phyloP scores from a whole-genome alignment of 2,888 invertebrate species.

The Xanthorhoe spadicearia region DNA sequence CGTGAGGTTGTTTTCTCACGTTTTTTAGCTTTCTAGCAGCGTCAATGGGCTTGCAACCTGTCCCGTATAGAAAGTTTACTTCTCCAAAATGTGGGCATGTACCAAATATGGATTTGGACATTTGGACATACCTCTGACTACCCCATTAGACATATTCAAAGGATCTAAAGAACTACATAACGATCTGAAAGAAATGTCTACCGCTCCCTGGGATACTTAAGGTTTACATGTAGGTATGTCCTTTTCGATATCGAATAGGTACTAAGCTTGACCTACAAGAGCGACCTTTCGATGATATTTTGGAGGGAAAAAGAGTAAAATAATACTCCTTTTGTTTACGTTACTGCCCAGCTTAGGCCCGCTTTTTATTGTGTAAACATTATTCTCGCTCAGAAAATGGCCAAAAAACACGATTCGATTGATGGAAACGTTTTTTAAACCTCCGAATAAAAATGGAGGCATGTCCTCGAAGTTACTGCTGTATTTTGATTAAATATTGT shows the following conservation, averaged over 20 bases:
- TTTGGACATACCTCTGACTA: too few relatives aligned
- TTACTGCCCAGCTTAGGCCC: constrained; percentile 29
- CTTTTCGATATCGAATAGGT: not conserved
- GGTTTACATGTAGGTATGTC: too few relatives aligned
- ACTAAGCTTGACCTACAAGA: constrained; percentile 2
- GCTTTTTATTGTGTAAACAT: constrained; percentile 41
- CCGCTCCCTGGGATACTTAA: too few relatives aligned
- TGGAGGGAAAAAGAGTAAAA: constrained; percentile 40
- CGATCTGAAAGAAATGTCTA: too few relatives aligned
- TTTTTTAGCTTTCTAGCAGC: too few relatives aligned
- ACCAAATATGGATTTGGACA: too few relatives aligned
- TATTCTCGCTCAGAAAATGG: constrained; percentile 32
- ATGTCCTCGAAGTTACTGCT: constrained; percentile 9
- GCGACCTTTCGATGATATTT: constrained; percentile 43
- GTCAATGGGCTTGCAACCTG: too few relatives aligned
- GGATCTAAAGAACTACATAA: too few relatives aligned
- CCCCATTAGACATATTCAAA: too few relatives aligned
- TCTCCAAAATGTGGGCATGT: too few relatives aligned
- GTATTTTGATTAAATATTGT: not conserved
- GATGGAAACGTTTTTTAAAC: constrained; percentile 23
- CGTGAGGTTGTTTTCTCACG: too few relatives aligned
- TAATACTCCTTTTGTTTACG: constrained; percentile 44
- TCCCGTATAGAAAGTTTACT: too few relatives aligned
- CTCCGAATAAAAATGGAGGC: constrained; percentile 18
- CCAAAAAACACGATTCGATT: constrained; percentile 29